Base-by-base conservation (phyloP, 2,888 invertebrate genomes). In the Trachelus stipa region DNA sequence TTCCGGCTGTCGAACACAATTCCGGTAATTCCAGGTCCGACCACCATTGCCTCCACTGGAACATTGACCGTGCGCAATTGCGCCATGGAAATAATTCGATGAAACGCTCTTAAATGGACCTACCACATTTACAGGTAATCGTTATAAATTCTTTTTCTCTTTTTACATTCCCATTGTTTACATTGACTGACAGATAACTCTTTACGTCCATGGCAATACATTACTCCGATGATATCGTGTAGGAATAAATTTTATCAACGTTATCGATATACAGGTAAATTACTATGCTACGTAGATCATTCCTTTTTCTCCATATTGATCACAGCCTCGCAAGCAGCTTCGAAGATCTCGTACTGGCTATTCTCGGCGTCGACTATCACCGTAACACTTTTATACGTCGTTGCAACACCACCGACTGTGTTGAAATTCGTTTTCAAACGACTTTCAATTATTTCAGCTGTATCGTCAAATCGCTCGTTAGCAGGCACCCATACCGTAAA, bases 381-480 rank as follows among this genome's bases (percentile, higher is more conserved):
- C 2, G 78, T 79, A 30, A 81, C 77, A n/a, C 78, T 82, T 73
- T 81, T 81, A 34, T 82, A 76, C 11, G 73, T 40, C 15, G 75
- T 74, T 6, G 82, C 33, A 4, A 82, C 75, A 12, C 78, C 82
- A 35, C 81, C 78, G 37, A 82, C 77, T 31, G 75, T 23, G 33
- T 73, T 76, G 40, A 83, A 83, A 68, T 82, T 83, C 3, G 80
- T 81, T 73, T 82, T 83, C 30, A 85, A 81, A 11, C 85, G 79
- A 3, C 73, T 33, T 2, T 68, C 34, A 12, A 84, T 81, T 30
- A 80, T 78, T 35, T 81, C 77, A 33, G 80, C 81, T 0, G 80
- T 79, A 30, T 84, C 85, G 76, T 85, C 84, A 74, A 85, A 84
- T 34, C 83, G 79, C 73, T 83, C 81, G 69, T 78, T 76, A 1